These are phyloP conservation scores for Lucilia sericata DNA, from an alignment of 1,140 invertebrate genomes.

Conservation along the genomic window DNA sequence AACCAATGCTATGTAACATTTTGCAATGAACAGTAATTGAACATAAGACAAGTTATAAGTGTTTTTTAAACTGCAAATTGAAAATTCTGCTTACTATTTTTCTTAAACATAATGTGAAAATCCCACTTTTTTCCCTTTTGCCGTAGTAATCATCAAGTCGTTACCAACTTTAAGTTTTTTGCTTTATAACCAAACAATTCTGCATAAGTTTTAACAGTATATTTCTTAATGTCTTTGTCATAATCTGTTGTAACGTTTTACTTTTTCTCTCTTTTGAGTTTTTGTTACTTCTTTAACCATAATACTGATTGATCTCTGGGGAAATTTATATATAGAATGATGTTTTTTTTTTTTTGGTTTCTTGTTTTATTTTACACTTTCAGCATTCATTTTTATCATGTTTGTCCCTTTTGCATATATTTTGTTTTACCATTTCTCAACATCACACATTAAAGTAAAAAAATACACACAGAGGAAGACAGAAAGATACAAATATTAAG, in stretches of 20 bases:
- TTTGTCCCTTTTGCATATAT: slow-evolving; percentile 23
- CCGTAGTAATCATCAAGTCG: background rate
- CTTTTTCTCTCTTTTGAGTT: background rate
- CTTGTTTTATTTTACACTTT: slow-evolving; percentile 11
- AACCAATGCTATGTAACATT: too few relatives aligned
- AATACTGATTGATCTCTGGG: slow-evolving; percentile 44
- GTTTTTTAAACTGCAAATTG: too few relatives aligned
- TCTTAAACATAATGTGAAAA: too few relatives aligned
- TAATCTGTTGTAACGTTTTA: slow-evolving; percentile 20
- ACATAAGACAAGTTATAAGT: too few relatives aligned
- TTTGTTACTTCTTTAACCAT: slow-evolving; percentile 30
- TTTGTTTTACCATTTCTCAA: background rate
- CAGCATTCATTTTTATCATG: background rate
- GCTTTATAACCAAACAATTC: background rate
- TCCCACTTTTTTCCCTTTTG: too few relatives aligned
- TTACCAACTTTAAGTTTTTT: background rate
- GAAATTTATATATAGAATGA: slow-evolving; percentile 32
- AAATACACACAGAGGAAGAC: background rate
- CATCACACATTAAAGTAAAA: background rate
- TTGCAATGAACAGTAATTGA: too few relatives aligned
- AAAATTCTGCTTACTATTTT: too few relatives aligned
- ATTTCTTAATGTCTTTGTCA: background rate
- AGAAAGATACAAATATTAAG: background rate
- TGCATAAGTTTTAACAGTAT: background rate
- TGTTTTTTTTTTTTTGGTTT: background rate